phyloP scores from a whole-genome alignment of 2,888 invertebrate genomes.

The Pocota personata region DNA sequence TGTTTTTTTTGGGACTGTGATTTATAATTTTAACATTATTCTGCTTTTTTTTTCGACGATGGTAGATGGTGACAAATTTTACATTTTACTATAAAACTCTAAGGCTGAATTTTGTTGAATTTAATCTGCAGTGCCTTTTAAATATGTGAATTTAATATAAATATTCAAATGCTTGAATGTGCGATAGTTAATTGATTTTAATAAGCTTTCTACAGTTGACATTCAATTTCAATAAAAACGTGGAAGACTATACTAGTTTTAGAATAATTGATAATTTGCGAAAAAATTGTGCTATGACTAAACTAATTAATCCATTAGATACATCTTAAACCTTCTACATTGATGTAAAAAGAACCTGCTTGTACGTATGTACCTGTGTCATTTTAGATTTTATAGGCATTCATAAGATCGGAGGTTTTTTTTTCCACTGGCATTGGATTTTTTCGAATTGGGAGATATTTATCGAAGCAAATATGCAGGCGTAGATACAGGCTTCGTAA shows the following conservation, averaged over 20 bases:
- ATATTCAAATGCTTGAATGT: slow-evolving; percentile 3
- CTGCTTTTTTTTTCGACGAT: slow-evolving; percentile 55
- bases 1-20: slow-evolving; percentile 52
- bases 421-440: too few relatives aligned
- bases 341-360: too few relatives aligned
- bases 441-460: too few relatives aligned
- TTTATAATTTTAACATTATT: slow-evolving; percentile 14
- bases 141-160: background rate
- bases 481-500: too few relatives aligned
- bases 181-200: slow-evolving; percentile 2
- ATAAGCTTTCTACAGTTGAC: slow-evolving; percentile 12
- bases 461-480: too few relatives aligned
- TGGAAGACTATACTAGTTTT: too few relatives aligned
- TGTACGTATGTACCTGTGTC: too few relatives aligned
- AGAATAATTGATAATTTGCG: too few relatives aligned
- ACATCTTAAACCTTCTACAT: background rate
- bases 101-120: background rate
- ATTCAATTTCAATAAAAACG: background rate
- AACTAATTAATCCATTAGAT: too few relatives aligned
- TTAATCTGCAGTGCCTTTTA: slow-evolving; percentile 25
- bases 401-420: too few relatives aligned
- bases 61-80: slow-evolving; percentile 26
- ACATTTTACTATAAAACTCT: background rate
- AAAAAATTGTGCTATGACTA: too few relatives aligned
- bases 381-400: too few relatives aligned